Conservation (phyloP, 2,113 vertebrate species). For the Theristicus caerulescens region DNA sequence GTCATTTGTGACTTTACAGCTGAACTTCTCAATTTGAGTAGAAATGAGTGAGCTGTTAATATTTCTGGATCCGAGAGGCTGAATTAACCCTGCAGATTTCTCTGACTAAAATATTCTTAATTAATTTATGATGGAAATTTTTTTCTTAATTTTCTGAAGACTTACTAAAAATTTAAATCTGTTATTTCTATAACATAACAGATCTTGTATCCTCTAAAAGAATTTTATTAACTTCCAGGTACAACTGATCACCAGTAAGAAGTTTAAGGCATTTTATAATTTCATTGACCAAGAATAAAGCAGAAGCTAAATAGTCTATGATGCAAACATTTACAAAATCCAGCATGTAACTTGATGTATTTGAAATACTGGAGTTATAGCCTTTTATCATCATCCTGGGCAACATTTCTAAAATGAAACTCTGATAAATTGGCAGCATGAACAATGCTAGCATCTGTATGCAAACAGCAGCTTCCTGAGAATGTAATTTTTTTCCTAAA, state of each 20-base stretch:
- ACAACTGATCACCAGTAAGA: neutral
- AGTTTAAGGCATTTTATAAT: neutral
- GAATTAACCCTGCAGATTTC: neutral
- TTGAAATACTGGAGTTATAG: neutral
- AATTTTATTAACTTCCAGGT: neutral
- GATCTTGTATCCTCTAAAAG: neutral
- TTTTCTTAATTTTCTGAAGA: neutral
- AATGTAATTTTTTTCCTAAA: neutral
- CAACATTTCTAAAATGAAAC: neutral
- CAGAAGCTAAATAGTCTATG: neutral
- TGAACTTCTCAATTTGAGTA: neutral
- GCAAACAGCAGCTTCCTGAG: neutral
- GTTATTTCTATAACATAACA: neutral
- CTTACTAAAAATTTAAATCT: neutral
- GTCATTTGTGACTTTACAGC: neutral
- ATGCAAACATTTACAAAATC: neutral
- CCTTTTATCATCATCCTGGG: neutral
- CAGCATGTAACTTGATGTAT: neutral
- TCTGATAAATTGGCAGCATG: neutral
- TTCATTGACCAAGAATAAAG: neutral
- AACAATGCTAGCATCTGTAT: neutral
- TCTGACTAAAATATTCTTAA: neutral
- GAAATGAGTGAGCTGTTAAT: neutral
- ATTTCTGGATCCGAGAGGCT: neutral
- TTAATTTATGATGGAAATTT: neutral